phyloP scores from a whole-genome alignment of 2,113 vertebrate species.

The Rhabdornis inornatus region DNA sequence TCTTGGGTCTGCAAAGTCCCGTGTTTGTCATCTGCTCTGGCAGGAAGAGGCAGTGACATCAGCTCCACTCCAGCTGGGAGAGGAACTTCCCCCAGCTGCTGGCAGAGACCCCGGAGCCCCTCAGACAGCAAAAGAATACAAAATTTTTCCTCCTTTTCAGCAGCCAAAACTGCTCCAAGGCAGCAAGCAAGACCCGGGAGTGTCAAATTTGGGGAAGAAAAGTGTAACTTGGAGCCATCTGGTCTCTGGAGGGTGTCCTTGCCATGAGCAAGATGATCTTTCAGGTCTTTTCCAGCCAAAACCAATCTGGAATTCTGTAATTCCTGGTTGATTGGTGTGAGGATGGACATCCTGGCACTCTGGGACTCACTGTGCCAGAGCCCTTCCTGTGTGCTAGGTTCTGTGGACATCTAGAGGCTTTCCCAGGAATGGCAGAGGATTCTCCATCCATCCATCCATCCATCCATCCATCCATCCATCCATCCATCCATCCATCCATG shows the following conservation, averaged over 20 bases:
- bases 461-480: neutral
- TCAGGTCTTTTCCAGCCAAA: neutral
- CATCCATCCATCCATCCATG: neutral
- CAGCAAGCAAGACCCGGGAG: neutral
- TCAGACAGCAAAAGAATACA: neutral
- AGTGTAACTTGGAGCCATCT: neutral
- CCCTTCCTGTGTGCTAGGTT: neutral
- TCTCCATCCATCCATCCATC: neutral
- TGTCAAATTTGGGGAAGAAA: neutral
- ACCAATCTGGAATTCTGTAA: neutral
- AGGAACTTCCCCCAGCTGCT: neutral
- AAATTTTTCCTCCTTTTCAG: neutral
- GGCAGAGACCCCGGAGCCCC: neutral
- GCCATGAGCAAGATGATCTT: neutral
- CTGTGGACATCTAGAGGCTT: slow-evolving; percentile 21
- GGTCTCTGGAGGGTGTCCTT: neutral
- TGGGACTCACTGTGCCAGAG: fast-evolving
- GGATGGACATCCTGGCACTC: neutral
- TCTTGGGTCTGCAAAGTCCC: neutral
- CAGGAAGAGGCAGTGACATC: neutral
- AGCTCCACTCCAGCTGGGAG: neutral
- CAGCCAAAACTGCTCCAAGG: neutral
- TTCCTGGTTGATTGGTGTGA: neutral
- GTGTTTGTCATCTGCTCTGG: neutral
- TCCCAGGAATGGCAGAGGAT: neutral